These are phyloP conservation scores for Heliconius aoede DNA, from an alignment of 2,888 invertebrate species.

Conservation along the genomic window DNA sequence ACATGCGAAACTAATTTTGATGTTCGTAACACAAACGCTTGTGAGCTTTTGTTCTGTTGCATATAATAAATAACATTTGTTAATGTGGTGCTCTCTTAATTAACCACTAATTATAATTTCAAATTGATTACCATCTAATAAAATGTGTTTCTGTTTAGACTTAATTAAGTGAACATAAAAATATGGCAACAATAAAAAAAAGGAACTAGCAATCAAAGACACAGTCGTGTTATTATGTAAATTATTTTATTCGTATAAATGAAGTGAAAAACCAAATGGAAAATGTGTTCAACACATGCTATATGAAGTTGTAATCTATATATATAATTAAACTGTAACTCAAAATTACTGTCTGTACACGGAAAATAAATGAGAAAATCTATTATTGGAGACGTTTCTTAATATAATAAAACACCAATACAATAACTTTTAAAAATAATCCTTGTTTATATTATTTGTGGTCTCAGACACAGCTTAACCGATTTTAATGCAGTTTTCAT, in stretches of 20 bases:
- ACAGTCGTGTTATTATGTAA: conserved; percentile 23
- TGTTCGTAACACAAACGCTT: conserved; percentile 2
- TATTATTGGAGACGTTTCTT: no score
- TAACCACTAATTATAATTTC: conserved; percentile 12
- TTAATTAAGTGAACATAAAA: conserved; percentile 1
- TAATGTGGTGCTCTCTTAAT: background rate
- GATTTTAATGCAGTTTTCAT: no score
- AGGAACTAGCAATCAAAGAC: conserved; percentile 20
- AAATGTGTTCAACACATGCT: background rate
- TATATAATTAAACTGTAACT: no score
- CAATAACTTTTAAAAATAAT: no score
- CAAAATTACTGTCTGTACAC: no score
- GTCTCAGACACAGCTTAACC: no score
- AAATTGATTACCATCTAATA: conserved; percentile 8
- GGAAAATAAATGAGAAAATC: no score
- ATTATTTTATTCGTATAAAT: conserved; percentile 21
- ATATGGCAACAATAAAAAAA: background rate
- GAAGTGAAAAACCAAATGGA: conserved; percentile 9
- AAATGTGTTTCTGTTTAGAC: conserved; percentile 4
- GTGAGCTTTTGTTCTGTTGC: conserved; percentile 11
- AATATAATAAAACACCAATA: no score
- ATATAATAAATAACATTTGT: background rate
- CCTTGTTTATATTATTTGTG: no score
- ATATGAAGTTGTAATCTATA: background rate
- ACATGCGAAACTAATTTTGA: conserved; percentile 14